Evolutionary conservation across 2,888 invertebrate species (phyloP), one percentile per base, ranked within the genome.

Genomic region (Drosophila prolongata): DNA sequence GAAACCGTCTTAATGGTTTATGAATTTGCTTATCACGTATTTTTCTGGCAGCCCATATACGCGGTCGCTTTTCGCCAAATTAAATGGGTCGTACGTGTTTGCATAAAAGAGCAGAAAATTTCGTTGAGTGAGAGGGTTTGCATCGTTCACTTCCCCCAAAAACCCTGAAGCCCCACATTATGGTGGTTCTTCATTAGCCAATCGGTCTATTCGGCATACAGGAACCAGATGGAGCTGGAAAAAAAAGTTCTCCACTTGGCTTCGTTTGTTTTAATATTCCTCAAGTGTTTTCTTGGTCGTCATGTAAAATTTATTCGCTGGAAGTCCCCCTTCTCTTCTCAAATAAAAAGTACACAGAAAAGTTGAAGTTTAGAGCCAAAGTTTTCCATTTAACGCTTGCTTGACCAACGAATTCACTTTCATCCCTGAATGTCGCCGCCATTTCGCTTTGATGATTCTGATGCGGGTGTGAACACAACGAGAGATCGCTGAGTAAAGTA

Each of bases 1-100:
- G 50, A 61, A 71, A 79, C 79, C 81, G 68, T 75, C 82, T 78
- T 80, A 80, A 80, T 83, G 80, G 80, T 80, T 80, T 80, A 80
- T 80, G 83, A 80, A 80, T 80, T 80, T 80, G 83, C 80, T 82
- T 80, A 80, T 80, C 80, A 80, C 83, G 83, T 80, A 82, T 80
- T 80, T 82, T 83, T 76, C 66, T 75, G 75, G 80, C 80, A 65
- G 80, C 61, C 78, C 60, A 75, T 76, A 81, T 57, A 72, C 66
- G 61, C 70, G 71, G 77, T 76, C 60, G 72, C 78, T 71, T 80
- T 80, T 79, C 68, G 72, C 76, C 80, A 80, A 80, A 80, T 80
- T 83, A 80, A 80, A 80, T 83, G 80, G 78, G 73, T 68, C 83
- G 80, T 80, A 80, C 80, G 80, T 80, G 80, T 78, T 83, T 80